These are phyloP conservation scores for Dascyllus trimaculatus DNA, from an alignment of 2,113 vertebrate species.

Conservation along the genomic window DNA sequence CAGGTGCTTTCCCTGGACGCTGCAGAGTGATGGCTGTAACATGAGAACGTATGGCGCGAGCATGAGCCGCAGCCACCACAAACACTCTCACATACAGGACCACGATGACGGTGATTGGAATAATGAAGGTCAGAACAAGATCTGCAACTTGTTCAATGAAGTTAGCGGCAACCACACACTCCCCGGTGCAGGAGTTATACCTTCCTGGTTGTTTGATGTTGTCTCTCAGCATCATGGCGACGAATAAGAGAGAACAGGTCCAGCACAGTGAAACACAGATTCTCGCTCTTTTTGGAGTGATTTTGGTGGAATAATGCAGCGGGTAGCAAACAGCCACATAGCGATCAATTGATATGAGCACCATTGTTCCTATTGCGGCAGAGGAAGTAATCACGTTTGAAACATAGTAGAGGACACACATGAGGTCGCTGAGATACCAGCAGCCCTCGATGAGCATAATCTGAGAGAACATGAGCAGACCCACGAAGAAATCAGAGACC, in stretches of 20 bases:
- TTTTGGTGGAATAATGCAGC: slow-evolving; percentile 15
- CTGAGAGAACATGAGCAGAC: slow-evolving; percentile 30
- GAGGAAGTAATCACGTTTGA: neutral
- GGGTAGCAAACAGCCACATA: slow-evolving; percentile 55
- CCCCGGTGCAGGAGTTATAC: slow-evolving; percentile 25
- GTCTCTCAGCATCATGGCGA: neutral
- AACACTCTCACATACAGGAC: slow-evolving; percentile 47
- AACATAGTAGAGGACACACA: slow-evolving; percentile 28
- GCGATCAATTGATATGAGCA: slow-evolving; percentile 45
- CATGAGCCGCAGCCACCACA: slow-evolving; percentile 42
- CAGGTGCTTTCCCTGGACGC: neutral
- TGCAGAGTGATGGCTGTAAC: neutral
- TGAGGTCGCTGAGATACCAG: slow-evolving; percentile 47
- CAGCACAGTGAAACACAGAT: slow-evolving; percentile 26
- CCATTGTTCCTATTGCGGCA: slow-evolving; percentile 27
- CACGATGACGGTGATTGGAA: slow-evolving; percentile 21
- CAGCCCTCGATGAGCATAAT: slow-evolving; percentile 21
- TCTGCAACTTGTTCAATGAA: neutral
- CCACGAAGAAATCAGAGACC: slow-evolving; percentile 50
- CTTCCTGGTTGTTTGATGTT: neutral
- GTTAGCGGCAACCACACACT: neutral
- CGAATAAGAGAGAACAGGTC: neutral
- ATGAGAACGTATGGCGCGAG: slow-evolving; percentile 17
- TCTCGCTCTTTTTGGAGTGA: neutral
- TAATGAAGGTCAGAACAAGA: neutral